Evolutionary conservation across 2,888 invertebrate species (phyloP).

Genomic region (Caenorhabditis sp.): DNA sequence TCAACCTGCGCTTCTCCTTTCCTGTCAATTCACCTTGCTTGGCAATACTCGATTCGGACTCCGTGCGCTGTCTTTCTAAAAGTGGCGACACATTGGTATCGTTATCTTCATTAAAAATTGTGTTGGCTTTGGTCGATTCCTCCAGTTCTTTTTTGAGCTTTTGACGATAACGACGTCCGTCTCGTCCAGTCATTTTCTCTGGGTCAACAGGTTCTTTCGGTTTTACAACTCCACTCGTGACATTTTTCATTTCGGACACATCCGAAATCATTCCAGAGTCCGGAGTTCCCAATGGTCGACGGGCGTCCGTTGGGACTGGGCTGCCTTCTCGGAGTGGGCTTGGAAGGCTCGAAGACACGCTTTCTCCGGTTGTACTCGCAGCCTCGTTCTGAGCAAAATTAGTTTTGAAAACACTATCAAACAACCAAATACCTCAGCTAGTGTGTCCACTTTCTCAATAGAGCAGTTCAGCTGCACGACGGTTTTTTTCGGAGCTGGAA

Average conservation of each 20-base stretch:
- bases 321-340: constrained; percentile 11
- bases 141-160: constrained; percentile 20
- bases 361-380: not conserved
- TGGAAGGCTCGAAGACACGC: not conserved
- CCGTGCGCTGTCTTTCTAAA: not conserved
- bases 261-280: constrained; percentile 51
- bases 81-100: no score
- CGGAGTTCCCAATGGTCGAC: constrained; percentile 28
- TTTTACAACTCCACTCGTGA: not conserved
- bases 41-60: not conserved
- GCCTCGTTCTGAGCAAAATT: not conserved
- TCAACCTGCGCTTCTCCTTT: constrained; percentile 39
- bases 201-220: constrained; percentile 5
- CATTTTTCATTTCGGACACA: constrained; percentile 20
- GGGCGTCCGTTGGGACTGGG: not conserved
- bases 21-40: constrained; percentile 11
- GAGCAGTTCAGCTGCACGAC: not conserved
- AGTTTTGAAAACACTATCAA: not conserved
- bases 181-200: constrained; percentile 32
- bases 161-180: constrained; percentile 28
- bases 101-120: no score
- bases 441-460: not conserved
- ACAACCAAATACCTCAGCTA: not conserved
- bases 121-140: no score
- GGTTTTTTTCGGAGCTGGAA: not conserved